phyloP scores from a whole-genome alignment of 2,888 invertebrate species.

The Acanthosepion lycidas region DNA sequence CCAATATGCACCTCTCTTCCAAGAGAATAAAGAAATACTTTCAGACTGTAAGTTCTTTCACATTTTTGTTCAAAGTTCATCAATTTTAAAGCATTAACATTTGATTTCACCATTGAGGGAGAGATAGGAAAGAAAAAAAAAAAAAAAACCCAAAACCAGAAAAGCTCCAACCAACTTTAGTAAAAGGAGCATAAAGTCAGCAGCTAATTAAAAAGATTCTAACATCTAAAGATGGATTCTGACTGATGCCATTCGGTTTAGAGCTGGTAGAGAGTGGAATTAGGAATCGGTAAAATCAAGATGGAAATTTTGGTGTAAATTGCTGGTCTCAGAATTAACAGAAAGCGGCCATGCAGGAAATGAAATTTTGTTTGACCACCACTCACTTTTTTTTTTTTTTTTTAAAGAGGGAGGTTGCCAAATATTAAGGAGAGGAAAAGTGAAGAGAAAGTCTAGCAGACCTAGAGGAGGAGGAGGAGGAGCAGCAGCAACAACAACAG shows the following conservation, averaged over 20 bases:
- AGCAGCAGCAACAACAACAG: neutral
- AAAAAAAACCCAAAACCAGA: no score
- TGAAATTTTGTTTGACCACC: neutral
- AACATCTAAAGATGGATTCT: neutral
- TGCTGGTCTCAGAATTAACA: neutral
- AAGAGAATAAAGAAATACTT: neutral
- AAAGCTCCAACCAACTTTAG: neutral
- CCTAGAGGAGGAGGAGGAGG: neutral
- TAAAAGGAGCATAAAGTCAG: neutral
- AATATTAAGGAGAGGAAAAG: neutral
- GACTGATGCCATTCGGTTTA: neutral
- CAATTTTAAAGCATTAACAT: neutral
- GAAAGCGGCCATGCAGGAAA: neutral
- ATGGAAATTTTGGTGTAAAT: neutral
- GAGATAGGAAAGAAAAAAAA: neutral
- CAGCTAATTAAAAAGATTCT: neutral
- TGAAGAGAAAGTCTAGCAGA: neutral
- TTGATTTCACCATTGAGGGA: neutral
- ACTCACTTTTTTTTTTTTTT: neutral
- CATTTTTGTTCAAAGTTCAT: neutral
- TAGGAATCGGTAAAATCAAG: neutral
- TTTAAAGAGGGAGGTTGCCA: neutral
- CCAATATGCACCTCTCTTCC: neutral
- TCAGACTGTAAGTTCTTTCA: neutral
- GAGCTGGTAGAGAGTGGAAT: neutral